phyloP scores from a whole-genome alignment of 2,113 vertebrate genomes.

The Pleuronectes platessa region DNA sequence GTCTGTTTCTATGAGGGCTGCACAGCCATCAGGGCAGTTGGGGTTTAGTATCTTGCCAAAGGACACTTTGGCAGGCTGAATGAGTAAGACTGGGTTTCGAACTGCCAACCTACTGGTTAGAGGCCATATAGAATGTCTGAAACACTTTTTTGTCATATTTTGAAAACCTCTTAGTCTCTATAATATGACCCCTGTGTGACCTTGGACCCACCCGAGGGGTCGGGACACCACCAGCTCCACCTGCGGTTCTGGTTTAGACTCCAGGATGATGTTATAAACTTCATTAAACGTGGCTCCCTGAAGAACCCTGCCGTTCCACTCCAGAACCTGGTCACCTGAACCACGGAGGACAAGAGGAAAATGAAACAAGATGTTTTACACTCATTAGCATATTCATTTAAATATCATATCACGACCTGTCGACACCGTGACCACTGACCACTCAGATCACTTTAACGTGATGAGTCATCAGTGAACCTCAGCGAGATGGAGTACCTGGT shows the following conservation, averaged over 20 bases:
- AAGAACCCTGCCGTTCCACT: slow-evolving; percentile 94
- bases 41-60: too few species aligned
- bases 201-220: slow-evolving; percentile 86
- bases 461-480: neutral
- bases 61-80: too few species aligned
- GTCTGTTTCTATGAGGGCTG: too few species aligned
- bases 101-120: too few species aligned
- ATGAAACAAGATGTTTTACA: neutral
- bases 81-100: too few species aligned
- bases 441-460: neutral
- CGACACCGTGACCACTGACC: neutral
- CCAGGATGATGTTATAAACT: slow-evolving; percentile 97
- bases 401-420: too few species aligned
- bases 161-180: neutral
- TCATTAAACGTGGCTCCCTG: slow-evolving; percentile 98
- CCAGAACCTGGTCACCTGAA: slow-evolving; percentile 95
- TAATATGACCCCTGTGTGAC: neutral
- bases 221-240: slow-evolving; percentile 95
- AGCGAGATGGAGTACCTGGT: slow-evolving; percentile 85
- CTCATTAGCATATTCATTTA: too few species aligned
- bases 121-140: too few species aligned
- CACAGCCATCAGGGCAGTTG: too few species aligned
- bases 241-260: slow-evolving; percentile 95
- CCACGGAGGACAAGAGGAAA: neutral
- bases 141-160: too few species aligned